Evolutionary conservation across 2,888 invertebrate genomes (phyloP).

Genomic region (Empis livida): DNA sequence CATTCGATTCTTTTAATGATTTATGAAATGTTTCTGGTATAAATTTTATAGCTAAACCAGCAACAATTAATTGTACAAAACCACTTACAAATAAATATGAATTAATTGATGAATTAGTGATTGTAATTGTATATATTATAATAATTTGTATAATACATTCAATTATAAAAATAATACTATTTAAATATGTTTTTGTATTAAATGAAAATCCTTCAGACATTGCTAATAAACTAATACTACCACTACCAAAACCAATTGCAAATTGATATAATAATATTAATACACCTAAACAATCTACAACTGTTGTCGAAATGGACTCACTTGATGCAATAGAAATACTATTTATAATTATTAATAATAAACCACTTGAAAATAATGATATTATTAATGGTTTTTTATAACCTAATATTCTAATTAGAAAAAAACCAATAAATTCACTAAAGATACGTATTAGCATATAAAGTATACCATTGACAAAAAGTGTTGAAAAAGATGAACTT

Average conservation of each 20-base stretch:
- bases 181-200: neutral
- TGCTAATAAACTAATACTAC: no score
- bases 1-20: neutral
- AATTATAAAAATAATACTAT: neutral
- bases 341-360: neutral
- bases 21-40: neutral
- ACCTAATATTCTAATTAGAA: neutral
- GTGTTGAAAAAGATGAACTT: neutral
- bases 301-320: no score
- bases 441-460: neutral
- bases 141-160: neutral
- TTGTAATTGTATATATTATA: neutral
- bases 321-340: neutral
- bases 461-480: neutral
- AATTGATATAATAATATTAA: neutral
- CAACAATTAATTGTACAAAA: neutral
- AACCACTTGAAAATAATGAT: neutral
- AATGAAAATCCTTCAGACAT: neutral
- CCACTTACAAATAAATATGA: neutral
- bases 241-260: neutral
- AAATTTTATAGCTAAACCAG: neutral
- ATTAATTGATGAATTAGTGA: neutral
- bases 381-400: neutral
- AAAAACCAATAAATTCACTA: neutral
- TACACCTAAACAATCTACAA: neutral